Percentiles rank a stretch among this genome's conserved stretches.
These are phyloP conservation scores for Tragelaphus buxtoni DNA, from an alignment of 2,113 vertebrate genomes.

Conservation along the genomic window DNA sequence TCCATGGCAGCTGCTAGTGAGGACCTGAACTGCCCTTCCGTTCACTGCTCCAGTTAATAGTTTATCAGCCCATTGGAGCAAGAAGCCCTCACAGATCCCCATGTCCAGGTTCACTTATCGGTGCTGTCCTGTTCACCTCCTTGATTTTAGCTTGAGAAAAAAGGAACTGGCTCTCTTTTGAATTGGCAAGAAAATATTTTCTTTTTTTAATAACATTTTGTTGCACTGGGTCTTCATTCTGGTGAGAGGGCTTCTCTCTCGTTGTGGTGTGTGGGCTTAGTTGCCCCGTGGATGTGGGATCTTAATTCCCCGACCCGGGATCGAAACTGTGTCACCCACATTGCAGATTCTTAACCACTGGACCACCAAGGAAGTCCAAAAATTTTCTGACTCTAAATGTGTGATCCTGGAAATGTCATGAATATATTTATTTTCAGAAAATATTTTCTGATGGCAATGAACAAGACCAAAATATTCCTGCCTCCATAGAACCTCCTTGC, in stretches of 20 bases:
- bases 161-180: not conserved
- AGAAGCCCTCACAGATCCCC: not conserved
- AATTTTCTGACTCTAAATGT: not conserved
- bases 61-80: not conserved
- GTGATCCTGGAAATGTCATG: not conserved
- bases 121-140: not conserved
- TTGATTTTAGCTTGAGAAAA: not conserved
- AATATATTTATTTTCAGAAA: not conserved
- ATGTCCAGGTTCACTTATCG: not conserved
- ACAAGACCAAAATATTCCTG: not conserved
- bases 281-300: not conserved
- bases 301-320: accelerated
- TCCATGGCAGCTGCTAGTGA: not conserved
- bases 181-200: not conserved
- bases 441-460: not conserved
- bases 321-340: not conserved
- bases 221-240: not conserved
- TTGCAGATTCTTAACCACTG: not conserved
- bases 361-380: not conserved
- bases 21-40: too few relatives aligned
- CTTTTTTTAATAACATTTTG: not conserved
- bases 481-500: not conserved
- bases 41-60: not conserved
- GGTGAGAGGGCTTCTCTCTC: not conserved
- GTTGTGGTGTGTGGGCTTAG: not conserved